Evolutionary conservation across 1,140 invertebrate species (phyloP).

Genomic region (Pogonomyrmex californicus): DNA sequence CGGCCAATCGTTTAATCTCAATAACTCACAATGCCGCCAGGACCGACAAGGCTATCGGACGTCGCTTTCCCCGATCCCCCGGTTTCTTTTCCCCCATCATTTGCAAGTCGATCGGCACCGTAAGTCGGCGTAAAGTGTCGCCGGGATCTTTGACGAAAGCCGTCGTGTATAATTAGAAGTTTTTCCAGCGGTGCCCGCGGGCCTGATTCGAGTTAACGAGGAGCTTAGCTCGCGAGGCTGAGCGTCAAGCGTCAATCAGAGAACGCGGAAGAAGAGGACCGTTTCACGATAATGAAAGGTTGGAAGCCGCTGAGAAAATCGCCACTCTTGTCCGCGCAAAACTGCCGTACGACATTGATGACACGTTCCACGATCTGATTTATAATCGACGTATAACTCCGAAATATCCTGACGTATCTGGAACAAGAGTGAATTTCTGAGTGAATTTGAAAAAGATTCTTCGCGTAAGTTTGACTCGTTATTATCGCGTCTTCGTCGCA

Average conservation of each 20-base stretch:
- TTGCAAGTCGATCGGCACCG: constrained; percentile 72
- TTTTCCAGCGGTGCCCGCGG: constrained; percentile 64
- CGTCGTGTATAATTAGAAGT: constrained; percentile 64
- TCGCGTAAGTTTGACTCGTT: neutral
- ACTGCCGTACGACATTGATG: constrained; percentile 53
- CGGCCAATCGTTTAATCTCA: constrained; percentile 76
- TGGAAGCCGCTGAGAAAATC: constrained; percentile 58
- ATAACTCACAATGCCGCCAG: constrained; percentile 74
- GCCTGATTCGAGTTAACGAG: constrained; percentile 64
- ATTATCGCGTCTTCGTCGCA: neutral
- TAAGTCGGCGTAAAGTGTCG: constrained; percentile 61
- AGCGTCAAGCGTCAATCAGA: constrained; percentile 43
- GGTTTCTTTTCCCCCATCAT: constrained; percentile 36
- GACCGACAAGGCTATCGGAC: constrained; percentile 66
- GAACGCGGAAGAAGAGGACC: constrained; percentile 60
- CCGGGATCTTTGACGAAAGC: constrained; percentile 63
- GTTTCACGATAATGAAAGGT: constrained; percentile 70
- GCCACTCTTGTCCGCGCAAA: constrained; percentile 16
- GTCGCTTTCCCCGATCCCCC: constrained; percentile 31
- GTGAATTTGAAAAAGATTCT: neutral
- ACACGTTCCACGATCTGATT: neutral
- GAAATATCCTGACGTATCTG: neutral
- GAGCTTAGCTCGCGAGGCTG: constrained; percentile 14
- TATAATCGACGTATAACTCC: neutral
- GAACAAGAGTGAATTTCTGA: neutral